phyloP scores from a whole-genome alignment of 2,797 vertebrate species.

The Enteromius fasciolatus region DNA sequence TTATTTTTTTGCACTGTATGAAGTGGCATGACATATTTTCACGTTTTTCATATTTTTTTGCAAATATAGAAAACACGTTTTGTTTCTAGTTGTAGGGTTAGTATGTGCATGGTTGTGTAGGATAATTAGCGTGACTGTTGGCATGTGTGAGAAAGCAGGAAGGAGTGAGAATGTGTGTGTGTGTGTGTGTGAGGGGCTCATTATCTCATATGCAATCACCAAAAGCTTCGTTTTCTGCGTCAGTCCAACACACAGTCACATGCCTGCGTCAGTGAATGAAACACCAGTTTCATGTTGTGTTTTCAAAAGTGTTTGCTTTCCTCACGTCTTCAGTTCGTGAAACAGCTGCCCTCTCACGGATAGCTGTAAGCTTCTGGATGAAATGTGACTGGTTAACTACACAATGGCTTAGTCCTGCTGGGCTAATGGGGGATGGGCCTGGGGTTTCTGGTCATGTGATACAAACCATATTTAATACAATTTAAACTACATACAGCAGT shows the following conservation, averaged over 20 bases:
- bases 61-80: no score
- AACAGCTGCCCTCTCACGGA: slow-evolving; percentile 25
- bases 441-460: slow-evolving; percentile 24
- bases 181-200: neutral
- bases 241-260: slow-evolving; percentile 7
- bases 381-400: slow-evolving; percentile 38
- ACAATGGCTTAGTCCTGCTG: slow-evolving; percentile 27
- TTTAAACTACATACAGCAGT: slow-evolving; percentile 22
- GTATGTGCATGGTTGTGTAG: slow-evolving; percentile 16
- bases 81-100: neutral
- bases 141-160: slow-evolving; percentile 10
- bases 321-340: slow-evolving; percentile 18
- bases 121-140: slow-evolving; percentile 12
- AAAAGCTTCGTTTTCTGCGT: neutral
- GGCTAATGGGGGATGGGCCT: slow-evolving; percentile 9
- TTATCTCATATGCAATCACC: slow-evolving; percentile 20
- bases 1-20: neutral
- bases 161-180: neutral
- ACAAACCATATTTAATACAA: slow-evolving; percentile 37
- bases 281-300: slow-evolving; percentile 19
- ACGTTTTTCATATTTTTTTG: no score
- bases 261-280: slow-evolving; percentile 13
- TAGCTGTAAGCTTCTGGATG: slow-evolving; percentile 22
- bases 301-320: slow-evolving; percentile 22
- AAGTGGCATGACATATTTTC: neutral